Evolutionary conservation across 2,113 vertebrate species (phyloP).

Genomic region (Mesitornis unicolor): DNA sequence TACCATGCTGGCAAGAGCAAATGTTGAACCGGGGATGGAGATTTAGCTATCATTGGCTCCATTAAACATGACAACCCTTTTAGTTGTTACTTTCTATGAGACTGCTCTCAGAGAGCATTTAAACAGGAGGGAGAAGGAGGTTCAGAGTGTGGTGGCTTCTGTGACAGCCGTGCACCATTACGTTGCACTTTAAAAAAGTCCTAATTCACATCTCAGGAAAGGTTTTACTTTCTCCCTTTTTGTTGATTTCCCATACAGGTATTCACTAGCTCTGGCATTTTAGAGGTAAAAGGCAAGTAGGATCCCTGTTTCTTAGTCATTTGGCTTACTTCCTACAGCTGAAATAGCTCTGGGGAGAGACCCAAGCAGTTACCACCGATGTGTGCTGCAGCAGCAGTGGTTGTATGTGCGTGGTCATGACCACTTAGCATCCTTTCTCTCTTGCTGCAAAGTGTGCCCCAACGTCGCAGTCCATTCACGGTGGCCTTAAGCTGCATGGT

Average conservation of each 20-base stretch:
- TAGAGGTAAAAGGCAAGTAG: background rate
- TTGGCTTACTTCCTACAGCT: background rate
- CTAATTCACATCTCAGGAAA: background rate
- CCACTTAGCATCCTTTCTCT: background rate
- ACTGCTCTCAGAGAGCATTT: constrained; percentile 3
- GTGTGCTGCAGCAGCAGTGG: background rate
- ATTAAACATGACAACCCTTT: constrained; percentile 64
- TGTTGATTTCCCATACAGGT: background rate
- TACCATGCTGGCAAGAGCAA: constrained; percentile 10
- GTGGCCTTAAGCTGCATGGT: background rate
- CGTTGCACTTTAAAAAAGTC: background rate
- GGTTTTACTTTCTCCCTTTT: background rate
- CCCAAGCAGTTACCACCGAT: background rate
- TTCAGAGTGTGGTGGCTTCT: background rate
- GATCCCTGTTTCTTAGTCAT: background rate
- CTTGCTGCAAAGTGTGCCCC: background rate
- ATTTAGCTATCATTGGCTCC: constrained; percentile 50
- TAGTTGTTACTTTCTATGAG: constrained; percentile 20
- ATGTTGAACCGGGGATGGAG: constrained; percentile 27
- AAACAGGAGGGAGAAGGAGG: background rate
- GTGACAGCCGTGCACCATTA: background rate
- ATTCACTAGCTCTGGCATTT: background rate
- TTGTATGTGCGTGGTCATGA: background rate
- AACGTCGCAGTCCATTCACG: background rate
- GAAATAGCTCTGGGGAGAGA: background rate